These are phyloP conservation scores for Pseudomyrmex dendroicus DNA, from an alignment of 1,140 invertebrate species.

Conservation along the genomic window DNA sequence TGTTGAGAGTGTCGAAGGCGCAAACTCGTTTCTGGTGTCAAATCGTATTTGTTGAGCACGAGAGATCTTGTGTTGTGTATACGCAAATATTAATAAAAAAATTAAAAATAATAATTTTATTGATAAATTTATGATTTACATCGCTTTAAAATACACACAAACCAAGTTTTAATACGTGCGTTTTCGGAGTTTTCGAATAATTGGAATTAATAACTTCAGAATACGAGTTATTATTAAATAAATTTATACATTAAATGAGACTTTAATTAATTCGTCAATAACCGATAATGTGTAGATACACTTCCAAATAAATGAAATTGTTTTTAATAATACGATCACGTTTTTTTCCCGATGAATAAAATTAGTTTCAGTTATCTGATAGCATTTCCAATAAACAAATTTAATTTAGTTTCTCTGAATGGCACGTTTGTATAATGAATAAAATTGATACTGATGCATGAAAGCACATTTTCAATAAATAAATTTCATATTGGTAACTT, in stretches of 20 bases:
- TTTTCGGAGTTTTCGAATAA: slow-evolving; percentile 19
- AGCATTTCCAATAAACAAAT: slow-evolving; percentile 50
- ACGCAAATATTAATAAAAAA: too few relatives aligned
- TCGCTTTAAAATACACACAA: neutral
- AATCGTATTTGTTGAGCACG: too few relatives aligned
- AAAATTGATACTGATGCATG: slow-evolving; percentile 49
- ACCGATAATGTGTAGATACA: slow-evolving; percentile 31
- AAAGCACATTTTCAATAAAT: slow-evolving; percentile 54
- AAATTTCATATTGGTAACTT: slow-evolving; percentile 45
- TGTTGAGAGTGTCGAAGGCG: too few relatives aligned
- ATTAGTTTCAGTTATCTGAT: slow-evolving; percentile 45
- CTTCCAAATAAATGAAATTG: slow-evolving; percentile 54
- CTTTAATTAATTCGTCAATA: slow-evolving; percentile 57
- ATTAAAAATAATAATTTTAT: too few relatives aligned
- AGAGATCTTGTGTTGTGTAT: too few relatives aligned
- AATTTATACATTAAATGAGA: slow-evolving; percentile 21
- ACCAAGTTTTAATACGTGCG: slow-evolving; percentile 3
- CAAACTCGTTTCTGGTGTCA: too few relatives aligned
- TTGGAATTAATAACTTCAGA: slow-evolving; percentile 19
- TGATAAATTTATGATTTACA: too few relatives aligned
- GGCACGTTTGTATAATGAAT: slow-evolving; percentile 49
- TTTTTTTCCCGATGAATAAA: slow-evolving; percentile 56
- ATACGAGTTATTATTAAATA: slow-evolving; percentile 26
- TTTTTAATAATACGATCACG: slow-evolving; percentile 53
- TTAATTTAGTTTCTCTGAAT: slow-evolving; percentile 56